phyloP scores from a whole-genome alignment of 23 tunicate genomes.

The Corella eumyota region DNA sequence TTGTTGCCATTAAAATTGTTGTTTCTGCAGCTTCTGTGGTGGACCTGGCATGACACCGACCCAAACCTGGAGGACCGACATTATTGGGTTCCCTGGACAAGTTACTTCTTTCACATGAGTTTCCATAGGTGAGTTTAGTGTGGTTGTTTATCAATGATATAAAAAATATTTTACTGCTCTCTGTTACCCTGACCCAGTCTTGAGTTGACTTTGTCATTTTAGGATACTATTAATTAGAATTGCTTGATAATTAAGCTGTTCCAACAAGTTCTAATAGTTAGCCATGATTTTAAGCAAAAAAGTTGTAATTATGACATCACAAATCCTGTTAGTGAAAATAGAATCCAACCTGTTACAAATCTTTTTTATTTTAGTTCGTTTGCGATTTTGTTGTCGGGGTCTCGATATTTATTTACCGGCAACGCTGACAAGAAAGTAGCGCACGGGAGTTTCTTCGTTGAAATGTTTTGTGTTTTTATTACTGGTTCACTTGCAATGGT shows the following conservation, averaged over 20 bases:
- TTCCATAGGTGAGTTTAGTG: conserved; percentile 63
- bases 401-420: conserved; percentile 62
- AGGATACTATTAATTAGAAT: no score
- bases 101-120: conserved; percentile 75
- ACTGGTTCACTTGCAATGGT: conserved; percentile 73
- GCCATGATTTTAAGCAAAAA: no score
- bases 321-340: no score
- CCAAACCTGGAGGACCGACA: conserved; percentile 59
- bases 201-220: no score
- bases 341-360: no score
- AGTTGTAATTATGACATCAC: no score
- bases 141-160: no score
- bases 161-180: no score
- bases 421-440: conserved; percentile 33
- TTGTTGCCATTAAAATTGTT: background rate
- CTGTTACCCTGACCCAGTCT: no score
- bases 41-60: conserved; percentile 96
- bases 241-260: no score
- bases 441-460: conserved; percentile 45
- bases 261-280: no score
- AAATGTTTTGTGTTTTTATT: conserved; percentile 50
- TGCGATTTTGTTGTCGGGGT: conserved; percentile 49
- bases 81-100: conserved; percentile 96
- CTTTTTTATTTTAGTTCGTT: conserved; percentile 70
- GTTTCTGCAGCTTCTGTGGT: conserved; percentile 46